Evolutionary conservation across 2,888 invertebrate species (phyloP), one percentile per base, ranked within the genome.

Genomic region (Harpalus rubripes): DNA sequence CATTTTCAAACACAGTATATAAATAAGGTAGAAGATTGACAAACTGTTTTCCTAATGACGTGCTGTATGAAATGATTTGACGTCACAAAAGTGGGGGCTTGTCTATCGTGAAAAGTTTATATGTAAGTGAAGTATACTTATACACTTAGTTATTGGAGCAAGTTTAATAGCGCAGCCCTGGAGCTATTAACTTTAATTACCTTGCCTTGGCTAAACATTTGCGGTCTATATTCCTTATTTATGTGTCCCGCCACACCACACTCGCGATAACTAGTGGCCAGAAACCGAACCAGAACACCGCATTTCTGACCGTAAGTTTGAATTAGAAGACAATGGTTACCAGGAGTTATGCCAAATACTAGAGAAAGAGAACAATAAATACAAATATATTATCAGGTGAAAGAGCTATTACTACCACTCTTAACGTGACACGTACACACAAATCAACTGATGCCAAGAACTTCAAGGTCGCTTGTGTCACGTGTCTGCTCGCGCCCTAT

Each of bases 211-310:
- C 61, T 76, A 83, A 68, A 83, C 83, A 83, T 83, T 83, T 83
- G 83, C 41, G 83, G 83, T 76, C 76, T 61, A 83, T 83, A 83
- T 83, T 83, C 83, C 61, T 61, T 76, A 83, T 83, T 83, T 83
- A 83, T 83, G 83, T 76, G 12, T 22, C 18, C 52, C 18, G 52
- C 52, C 52, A 52, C 22, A n/a, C 44, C 15, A 18, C 52, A 74
- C 22, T 52, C 44, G 10, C 74, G 22, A 44, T 32, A 32, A 0
- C 68, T 32, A 68, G 74, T 44, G 74, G 52, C 44, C 74, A 52
- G 12, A 16, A 52, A n/a, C 8, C 22, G 52, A 68, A 68, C 68
- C 39, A 12, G 12, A 63, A 22, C 22, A 63, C 26, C 18, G 7
- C 59, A 6, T 12, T 8, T 7, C 12, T 52, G 12, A 52, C 44